Conservation (phyloP, 2,888 invertebrate genomes). For the Drosophila cognata region DNA sequence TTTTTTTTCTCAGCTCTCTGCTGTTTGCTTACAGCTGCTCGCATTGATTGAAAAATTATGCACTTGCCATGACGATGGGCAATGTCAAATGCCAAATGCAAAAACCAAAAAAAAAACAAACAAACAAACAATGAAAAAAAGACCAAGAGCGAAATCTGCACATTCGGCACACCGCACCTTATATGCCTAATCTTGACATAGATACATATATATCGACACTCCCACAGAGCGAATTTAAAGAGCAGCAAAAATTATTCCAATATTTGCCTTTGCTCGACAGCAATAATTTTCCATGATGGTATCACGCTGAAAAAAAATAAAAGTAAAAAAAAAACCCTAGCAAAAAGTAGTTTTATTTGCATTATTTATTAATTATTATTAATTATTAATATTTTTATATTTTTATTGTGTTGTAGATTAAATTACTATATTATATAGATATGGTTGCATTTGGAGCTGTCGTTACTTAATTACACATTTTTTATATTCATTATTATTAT, state of each 20-base stretch:
- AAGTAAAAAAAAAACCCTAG: neutral
- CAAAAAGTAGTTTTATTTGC: neutral
- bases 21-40: constrained; percentile 80
- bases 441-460: neutral
- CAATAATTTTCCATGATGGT: neutral
- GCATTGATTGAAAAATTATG: constrained; percentile 80
- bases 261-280: neutral
- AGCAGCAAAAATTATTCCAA: neutral
- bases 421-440: neutral
- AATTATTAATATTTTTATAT: neutral
- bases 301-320: constrained; percentile 4
- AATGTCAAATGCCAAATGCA: constrained; percentile 72
- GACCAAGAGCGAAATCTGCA: constrained; percentile 43
- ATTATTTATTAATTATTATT: neutral
- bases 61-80: constrained; percentile 79
- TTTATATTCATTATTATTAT: too few species aligned
- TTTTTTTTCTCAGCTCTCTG: constrained; percentile 33
- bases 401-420: neutral
- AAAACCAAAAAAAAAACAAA: constrained; percentile 24
- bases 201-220: constrained; percentile 41
- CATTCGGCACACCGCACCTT: constrained; percentile 57
- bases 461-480: neutral
- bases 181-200: constrained; percentile 59
- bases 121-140: constrained; percentile 23
- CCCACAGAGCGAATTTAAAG: constrained; percentile 1